Evolutionary conservation across 2,888 invertebrate species (phyloP).

Genomic region (Dasysyrphus tricinctus): DNA sequence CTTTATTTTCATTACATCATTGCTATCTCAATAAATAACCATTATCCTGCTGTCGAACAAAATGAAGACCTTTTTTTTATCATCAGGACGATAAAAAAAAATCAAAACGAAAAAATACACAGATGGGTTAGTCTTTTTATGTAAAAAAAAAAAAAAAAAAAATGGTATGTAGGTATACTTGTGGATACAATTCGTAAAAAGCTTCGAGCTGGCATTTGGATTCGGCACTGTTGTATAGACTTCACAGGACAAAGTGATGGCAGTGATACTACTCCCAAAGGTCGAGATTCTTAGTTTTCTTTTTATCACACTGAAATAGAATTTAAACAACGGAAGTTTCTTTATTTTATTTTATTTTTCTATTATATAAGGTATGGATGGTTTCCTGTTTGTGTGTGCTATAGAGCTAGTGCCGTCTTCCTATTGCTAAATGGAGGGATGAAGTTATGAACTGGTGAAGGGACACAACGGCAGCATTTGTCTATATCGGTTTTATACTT

Average conservation of each 20-base stretch:
- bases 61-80: conserved; percentile 29
- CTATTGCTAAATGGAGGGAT: conserved; percentile 8
- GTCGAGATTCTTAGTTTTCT: conserved; percentile 16
- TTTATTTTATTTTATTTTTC: conserved; percentile 62
- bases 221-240: not conserved
- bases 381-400: conserved; percentile 21
- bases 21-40: conserved; percentile 47
- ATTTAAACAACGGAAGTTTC: conserved; percentile 56
- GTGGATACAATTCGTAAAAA: not conserved
- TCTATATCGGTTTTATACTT: conserved; percentile 58
- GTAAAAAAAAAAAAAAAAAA: conserved; percentile 2
- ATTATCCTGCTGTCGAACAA: conserved; percentile 26
- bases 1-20: conserved; percentile 53
- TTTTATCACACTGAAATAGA: conserved; percentile 47
- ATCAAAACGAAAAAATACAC: not conserved
- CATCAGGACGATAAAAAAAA: not conserved
- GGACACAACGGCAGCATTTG: conserved; percentile 52
- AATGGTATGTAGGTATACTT: not conserved
- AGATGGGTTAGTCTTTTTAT: conserved; percentile 13
- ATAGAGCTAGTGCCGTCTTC: not conserved
- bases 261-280: not conserved
- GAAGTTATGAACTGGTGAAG: conserved; percentile 27
- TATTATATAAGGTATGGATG: conserved; percentile 46
- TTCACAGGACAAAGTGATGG: conserved; percentile 12
- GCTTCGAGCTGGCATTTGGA: conserved; percentile 6